These are phyloP conservation scores for Drosophila yooni DNA, from an alignment of 2,888 invertebrate genomes.

Conservation along the genomic window DNA sequence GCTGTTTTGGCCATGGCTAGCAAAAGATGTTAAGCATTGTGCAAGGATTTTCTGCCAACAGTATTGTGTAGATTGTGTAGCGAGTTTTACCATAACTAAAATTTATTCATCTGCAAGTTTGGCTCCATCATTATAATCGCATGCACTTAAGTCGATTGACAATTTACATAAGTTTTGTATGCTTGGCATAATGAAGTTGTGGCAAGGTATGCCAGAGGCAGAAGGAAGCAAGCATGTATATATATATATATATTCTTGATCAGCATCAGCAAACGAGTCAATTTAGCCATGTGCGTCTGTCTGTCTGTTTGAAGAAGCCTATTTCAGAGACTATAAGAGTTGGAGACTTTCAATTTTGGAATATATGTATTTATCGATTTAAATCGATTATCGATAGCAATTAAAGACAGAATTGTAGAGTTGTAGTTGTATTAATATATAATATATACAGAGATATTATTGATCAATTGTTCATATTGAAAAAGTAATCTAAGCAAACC, in stretches of 20 bases:
- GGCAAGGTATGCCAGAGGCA: background rate
- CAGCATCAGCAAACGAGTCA: background rate
- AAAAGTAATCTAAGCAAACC: background rate
- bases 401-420: background rate
- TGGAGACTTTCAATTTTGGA: accelerated
- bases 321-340: background rate
- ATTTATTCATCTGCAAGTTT: background rate
- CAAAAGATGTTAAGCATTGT: background rate
- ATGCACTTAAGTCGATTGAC: background rate
- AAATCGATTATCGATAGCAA: background rate
- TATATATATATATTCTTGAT: background rate
- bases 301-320: background rate
- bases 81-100: background rate
- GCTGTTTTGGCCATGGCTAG: background rate
- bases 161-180: constrained; percentile 3
- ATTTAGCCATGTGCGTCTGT: too few relatives aligned
- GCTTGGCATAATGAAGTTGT: background rate
- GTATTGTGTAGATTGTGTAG: background rate
- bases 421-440: background rate
- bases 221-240: background rate
- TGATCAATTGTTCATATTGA: too few relatives aligned
- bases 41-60: background rate
- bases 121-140: background rate
- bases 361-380: background rate
- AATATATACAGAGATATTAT: accelerated